Percentiles rank a stretch among this genome's conserved stretches.
Conservation (phyloP, 2,113 vertebrate genomes). For the Epinephelus lanceolatus region DNA sequence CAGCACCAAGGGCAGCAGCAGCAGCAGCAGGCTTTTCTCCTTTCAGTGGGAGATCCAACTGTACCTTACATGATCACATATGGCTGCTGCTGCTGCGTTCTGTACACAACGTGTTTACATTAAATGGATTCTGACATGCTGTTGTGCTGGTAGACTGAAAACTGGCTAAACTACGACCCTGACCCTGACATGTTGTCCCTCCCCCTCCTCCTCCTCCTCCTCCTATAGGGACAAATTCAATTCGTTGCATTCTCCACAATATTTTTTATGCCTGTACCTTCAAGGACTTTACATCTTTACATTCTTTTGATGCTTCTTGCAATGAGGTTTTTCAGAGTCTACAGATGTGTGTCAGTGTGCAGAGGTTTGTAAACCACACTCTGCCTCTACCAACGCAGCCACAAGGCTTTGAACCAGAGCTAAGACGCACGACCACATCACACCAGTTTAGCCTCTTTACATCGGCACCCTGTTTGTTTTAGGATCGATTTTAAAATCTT, state of each 20-base stretch:
- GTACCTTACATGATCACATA: background rate
- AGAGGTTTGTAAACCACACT: background rate
- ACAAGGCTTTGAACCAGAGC: too few relatives aligned
- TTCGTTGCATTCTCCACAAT: background rate
- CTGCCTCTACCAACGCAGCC: too few relatives aligned
- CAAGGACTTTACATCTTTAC: slow-evolving; percentile 32
- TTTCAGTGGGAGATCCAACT: slow-evolving; percentile 8
- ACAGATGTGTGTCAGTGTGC: background rate
- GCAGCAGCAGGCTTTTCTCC: slow-evolving; percentile 56
- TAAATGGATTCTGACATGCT: slow-evolving; percentile 5
- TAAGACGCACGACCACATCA: too few relatives aligned
- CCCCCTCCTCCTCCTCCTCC: background rate
- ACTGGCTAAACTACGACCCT: background rate
- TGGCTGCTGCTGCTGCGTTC: too few relatives aligned
- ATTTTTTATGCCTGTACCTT: background rate
- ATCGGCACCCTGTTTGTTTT: too few relatives aligned
- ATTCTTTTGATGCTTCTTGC: background rate
- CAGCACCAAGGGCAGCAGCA: slow-evolving; percentile 73
- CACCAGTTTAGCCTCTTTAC: too few relatives aligned
- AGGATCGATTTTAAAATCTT: too few relatives aligned
- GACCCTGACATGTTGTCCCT: background rate
- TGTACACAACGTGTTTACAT: background rate
- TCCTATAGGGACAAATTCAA: background rate
- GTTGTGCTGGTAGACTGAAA: background rate
- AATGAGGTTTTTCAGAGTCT: background rate